Evolutionary conservation across 2,113 vertebrate species (phyloP).

Genomic region (Oncorhynchus mykiss): DNA sequence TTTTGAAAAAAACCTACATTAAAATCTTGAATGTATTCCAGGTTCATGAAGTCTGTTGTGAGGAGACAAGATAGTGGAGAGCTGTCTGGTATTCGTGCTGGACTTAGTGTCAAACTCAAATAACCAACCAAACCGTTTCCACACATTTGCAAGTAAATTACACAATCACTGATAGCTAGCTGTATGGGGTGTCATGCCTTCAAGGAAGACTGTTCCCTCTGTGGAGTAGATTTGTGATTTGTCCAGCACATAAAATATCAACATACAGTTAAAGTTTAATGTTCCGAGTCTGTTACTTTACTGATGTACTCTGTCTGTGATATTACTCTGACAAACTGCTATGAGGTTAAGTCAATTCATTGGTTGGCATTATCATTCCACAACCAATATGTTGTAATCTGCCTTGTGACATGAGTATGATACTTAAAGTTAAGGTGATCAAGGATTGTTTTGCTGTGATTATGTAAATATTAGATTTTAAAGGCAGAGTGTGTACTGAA

Average conservation of each 20-base stretch:
- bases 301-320: too few species aligned
- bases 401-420: too few species aligned
- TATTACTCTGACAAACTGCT: not conserved
- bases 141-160: too few species aligned
- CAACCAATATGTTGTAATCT: too few species aligned
- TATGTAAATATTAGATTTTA: not conserved
- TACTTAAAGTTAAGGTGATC: not conserved
- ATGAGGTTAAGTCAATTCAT: not conserved
- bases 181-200: too few species aligned
- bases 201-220: too few species aligned
- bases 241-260: too few species aligned
- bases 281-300: too few species aligned
- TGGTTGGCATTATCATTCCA: too few species aligned
- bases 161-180: too few species aligned
- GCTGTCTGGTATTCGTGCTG: conserved; percentile 88
- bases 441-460: not conserved
- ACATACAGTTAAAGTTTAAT: too few species aligned
- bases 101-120: conserved; percentile 90
- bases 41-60: conserved; percentile 85
- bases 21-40: conserved; percentile 39
- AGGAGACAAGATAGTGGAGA: conserved; percentile 85
- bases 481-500: not conserved
- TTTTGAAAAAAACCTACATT: not conserved
- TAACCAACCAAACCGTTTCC: conserved; percentile 54
- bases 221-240: too few species aligned